These are phyloP conservation scores for Zingel zingel DNA, from an alignment of 2,113 vertebrate species.

Conservation along the genomic window DNA sequence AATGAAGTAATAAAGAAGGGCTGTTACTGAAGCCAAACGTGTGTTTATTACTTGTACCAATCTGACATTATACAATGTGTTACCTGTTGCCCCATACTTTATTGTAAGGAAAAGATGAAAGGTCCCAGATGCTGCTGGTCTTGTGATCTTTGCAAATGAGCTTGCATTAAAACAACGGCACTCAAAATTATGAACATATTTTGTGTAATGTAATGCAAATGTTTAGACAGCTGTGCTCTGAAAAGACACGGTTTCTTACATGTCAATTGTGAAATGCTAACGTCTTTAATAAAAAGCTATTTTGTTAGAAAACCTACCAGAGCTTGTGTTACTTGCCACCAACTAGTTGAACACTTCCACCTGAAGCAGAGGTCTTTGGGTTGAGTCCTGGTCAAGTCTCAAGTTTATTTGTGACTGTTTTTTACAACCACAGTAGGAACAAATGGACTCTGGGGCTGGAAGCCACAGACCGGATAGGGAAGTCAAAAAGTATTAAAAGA, in stretches of 20 bases:
- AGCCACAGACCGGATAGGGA: not conserved
- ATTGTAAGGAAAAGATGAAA: not conserved
- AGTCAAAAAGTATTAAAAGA: not conserved
- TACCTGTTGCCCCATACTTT: not conserved
- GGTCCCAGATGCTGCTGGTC: not conserved
- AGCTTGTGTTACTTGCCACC: no score
- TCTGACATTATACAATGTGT: not conserved
- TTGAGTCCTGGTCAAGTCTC: not conserved
- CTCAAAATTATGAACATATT: not conserved
- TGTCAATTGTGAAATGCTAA: constrained; percentile 18
- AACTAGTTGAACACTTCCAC: no score
- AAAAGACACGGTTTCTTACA: not conserved
- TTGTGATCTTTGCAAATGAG: not conserved
- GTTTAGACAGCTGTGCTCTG: not conserved
- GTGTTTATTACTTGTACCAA: constrained; percentile 3
- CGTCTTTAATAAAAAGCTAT: constrained; percentile 49
- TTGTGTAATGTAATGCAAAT: constrained; percentile 1
- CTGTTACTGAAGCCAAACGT: not conserved
- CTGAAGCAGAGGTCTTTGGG: not conserved
- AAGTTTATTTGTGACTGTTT: not conserved
- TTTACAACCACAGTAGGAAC: not conserved
- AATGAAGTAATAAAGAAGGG: not conserved
- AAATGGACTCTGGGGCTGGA: not conserved
- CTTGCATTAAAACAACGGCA: not conserved
- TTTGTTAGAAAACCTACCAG: constrained; percentile 39